phyloP scores from a whole-genome alignment of 2,113 vertebrate species.

The Malaclemys terrapin region DNA sequence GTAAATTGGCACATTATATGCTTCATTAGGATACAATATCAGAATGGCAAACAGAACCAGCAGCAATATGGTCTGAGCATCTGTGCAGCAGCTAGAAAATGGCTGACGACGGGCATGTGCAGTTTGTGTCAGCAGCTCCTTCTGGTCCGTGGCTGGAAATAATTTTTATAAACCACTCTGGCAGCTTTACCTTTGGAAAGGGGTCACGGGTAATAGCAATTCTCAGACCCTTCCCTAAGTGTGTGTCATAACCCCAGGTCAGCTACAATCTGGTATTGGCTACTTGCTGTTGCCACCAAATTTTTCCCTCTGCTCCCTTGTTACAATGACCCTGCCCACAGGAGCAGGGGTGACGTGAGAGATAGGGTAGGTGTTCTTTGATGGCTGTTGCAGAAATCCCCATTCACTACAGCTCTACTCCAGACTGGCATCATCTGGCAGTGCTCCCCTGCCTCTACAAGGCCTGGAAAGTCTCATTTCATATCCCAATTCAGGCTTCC shows the following conservation, averaged over 20 bases:
- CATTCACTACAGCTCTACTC: not conserved
- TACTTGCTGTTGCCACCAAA: not conserved
- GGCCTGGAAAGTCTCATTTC: not conserved
- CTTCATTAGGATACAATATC: not conserved
- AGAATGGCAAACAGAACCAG: not conserved
- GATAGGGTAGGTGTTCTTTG: not conserved
- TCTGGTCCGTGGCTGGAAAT: not conserved
- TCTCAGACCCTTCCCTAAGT: not conserved
- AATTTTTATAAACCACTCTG: not conserved
- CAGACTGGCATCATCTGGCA: not conserved
- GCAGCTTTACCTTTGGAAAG: not conserved
- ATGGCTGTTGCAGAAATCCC: not conserved
- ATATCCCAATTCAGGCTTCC: not conserved
- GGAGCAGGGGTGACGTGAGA: not conserved
- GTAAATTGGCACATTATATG: not conserved
- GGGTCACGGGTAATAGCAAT: not conserved
- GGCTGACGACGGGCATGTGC: not conserved
- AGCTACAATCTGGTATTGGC: not conserved
- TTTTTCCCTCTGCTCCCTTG: not conserved
- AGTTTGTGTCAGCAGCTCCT: rapidly evolving
- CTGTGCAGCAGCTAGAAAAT: not conserved
- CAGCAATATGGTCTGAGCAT: not conserved
- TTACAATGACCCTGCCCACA: not conserved
- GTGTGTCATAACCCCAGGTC: not conserved
- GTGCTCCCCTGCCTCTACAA: not conserved